Conservation (phyloP, 2,888 invertebrate genomes). For the Ormyrus thymus region DNA sequence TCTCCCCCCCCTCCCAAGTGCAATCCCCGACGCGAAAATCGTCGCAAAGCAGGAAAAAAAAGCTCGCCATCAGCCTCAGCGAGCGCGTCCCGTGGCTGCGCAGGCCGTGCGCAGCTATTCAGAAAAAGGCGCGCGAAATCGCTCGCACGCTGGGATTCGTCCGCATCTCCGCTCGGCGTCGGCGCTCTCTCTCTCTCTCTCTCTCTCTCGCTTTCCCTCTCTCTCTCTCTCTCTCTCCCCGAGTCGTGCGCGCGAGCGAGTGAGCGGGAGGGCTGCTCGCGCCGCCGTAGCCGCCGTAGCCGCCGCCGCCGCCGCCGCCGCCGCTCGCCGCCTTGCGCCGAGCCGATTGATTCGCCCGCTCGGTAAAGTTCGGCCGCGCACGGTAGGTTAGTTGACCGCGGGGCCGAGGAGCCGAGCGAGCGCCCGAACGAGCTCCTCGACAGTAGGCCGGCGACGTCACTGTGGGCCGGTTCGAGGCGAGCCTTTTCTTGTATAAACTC, state of each 20-base stretch:
- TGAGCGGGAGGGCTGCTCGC: background rate
- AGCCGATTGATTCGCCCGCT: slow-evolving; percentile 57
- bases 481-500: slow-evolving; percentile 64
- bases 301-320: slow-evolving; percentile 45
- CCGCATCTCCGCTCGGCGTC: background rate
- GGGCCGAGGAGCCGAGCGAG: slow-evolving; percentile 75
- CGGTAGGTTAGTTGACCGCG: slow-evolving; percentile 74
- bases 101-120: background rate
- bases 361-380: slow-evolving; percentile 64
- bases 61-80: no score
- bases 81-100: no score
- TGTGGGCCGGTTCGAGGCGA: slow-evolving; percentile 75
- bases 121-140: slow-evolving; percentile 2
- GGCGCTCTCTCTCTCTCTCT: no score
- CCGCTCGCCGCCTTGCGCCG: slow-evolving; percentile 65
- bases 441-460: slow-evolving; percentile 78
- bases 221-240: no score
- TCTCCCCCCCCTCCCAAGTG: no score
- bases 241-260: slow-evolving; percentile 6
- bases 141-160: background rate
- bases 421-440: slow-evolving; percentile 59
- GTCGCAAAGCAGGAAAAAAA: no score
- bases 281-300: slow-evolving; percentile 21
- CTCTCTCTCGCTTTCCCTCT: no score
- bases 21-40: no score